Conservation (phyloP, 2,888 invertebrate genomes). For the Disparrhopalites patrizii region DNA sequence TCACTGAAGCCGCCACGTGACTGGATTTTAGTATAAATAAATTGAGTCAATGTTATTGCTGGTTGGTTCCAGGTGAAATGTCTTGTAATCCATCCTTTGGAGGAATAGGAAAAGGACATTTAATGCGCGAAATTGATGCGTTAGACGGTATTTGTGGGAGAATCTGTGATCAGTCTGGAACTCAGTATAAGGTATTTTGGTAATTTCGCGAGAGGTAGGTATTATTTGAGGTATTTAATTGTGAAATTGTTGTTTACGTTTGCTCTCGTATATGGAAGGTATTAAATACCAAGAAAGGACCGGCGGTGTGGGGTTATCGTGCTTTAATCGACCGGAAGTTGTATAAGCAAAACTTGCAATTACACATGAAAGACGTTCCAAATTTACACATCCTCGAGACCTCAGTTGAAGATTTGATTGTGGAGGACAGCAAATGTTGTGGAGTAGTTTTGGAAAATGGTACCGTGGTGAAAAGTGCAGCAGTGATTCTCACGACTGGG, state of each 20-base stretch:
- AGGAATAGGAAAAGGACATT: conserved; percentile 85
- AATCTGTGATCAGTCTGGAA: conserved; percentile 75
- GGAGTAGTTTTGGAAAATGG: conserved; percentile 57
- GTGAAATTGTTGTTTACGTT: background rate
- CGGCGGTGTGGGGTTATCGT: conserved; percentile 83
- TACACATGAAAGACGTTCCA: conserved; percentile 61
- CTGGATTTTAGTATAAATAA: conserved; percentile 1
- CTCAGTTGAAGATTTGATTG: conserved; percentile 73
- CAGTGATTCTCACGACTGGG: conserved; percentile 79
- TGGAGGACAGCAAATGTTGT: conserved; percentile 55
- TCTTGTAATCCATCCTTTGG: conserved; percentile 92
- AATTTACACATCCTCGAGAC: conserved; percentile 66
- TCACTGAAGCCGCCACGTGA: background rate
- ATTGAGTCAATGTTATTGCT: conserved; percentile 10
- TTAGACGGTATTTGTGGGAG: conserved; percentile 77
- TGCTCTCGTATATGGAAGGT: too few species aligned
- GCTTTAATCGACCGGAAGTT: conserved; percentile 81
- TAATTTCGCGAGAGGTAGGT: too few species aligned
- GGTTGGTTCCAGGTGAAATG: conserved; percentile 77
- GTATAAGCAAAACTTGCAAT: conserved; percentile 72
- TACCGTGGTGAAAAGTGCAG: conserved; percentile 34
- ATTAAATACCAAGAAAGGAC: conserved; percentile 74
- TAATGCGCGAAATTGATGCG: conserved; percentile 82
- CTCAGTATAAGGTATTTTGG: conserved; percentile 66
- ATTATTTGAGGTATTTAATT: too few species aligned